Conservation (phyloP, 1,140 invertebrate species). For the Hylaeus anthracinus region DNA sequence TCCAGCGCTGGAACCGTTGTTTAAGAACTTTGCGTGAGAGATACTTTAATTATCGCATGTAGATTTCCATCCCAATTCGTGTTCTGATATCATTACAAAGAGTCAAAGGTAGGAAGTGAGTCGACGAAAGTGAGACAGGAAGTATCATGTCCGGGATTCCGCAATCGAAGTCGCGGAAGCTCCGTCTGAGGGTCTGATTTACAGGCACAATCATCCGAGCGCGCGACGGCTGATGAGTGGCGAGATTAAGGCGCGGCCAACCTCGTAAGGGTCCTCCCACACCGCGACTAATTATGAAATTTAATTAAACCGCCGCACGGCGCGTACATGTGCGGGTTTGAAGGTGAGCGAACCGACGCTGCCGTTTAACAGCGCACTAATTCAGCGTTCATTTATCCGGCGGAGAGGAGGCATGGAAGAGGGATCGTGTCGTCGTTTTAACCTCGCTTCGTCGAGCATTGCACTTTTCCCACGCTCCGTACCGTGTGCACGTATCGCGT, state of each 20-base stretch:
- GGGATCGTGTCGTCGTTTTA: not conserved
- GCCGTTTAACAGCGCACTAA: slow-evolving; percentile 25
- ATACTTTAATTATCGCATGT: no score
- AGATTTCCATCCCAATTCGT: no score
- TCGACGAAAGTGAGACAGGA: no score
- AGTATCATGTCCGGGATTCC: not conserved
- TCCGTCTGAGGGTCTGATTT: not conserved
- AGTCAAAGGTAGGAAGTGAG: no score
- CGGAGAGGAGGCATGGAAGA: not conserved
- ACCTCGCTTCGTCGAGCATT: slow-evolving; percentile 7
- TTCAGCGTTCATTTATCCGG: slow-evolving; percentile 38
- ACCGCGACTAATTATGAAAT: slow-evolving; percentile 67
- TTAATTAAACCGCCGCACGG: slow-evolving; percentile 61
- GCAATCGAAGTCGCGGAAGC: not conserved
- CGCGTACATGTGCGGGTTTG: slow-evolving; percentile 19
- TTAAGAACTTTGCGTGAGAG: no score
- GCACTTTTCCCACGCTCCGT: not conserved
- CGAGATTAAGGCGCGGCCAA: slow-evolving; percentile 33
- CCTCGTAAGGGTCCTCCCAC: slow-evolving; percentile 30
- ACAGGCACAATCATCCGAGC: slow-evolving; percentile 11
- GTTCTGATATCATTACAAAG: no score
- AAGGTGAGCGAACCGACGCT: slow-evolving; percentile 33
- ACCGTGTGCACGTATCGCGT: not conserved
- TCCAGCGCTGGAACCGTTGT: no score
- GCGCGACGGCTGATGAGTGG: slow-evolving; percentile 33